Evolutionary conservation across 1,140 invertebrate genomes (phyloP).

Genomic region (Bradynema listronoti): DNA sequence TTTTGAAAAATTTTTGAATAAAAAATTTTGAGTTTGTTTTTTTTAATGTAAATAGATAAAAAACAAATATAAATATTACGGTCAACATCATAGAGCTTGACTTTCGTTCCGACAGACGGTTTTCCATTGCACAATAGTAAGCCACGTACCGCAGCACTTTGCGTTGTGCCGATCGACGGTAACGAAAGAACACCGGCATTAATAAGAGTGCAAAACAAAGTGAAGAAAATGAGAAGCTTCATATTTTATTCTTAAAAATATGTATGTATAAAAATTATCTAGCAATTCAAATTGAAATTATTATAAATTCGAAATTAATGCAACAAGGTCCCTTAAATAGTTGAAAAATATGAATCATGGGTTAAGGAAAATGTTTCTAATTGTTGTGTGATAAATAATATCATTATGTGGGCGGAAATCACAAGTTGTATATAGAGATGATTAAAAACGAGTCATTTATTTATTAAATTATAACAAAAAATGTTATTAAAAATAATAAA

Average conservation of each 20-base stretch:
- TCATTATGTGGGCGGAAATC: too few species aligned
- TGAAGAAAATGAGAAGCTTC: background rate
- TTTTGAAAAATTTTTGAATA: slow-evolving; percentile 1
- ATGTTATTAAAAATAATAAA: too few species aligned
- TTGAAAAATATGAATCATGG: too few species aligned
- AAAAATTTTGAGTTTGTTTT: background rate
- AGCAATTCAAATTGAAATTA: too few species aligned
- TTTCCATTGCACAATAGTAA: slow-evolving; percentile 45
- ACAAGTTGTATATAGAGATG: too few species aligned
- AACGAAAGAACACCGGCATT: background rate
- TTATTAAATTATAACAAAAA: too few species aligned
- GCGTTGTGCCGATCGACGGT: slow-evolving; percentile 27
- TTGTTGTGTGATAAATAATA: too few species aligned
- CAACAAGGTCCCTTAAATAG: too few species aligned
- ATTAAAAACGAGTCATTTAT: too few species aligned
- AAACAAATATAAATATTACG: background rate
- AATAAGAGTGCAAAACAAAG: background rate
- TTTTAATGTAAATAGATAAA: background rate
- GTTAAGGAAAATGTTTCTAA: too few species aligned
- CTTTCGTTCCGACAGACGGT: slow-evolving; percentile 41
- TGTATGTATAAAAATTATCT: slow-evolving; percentile 3
- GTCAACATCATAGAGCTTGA: slow-evolving; percentile 51
- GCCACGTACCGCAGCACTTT: slow-evolving; percentile 41
- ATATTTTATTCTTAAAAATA: background rate
- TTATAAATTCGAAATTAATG: too few species aligned